A percentile compares a stretch with the other conserved stretches of the same genome.
These are phyloP conservation scores for Karalla daura DNA, from an alignment of 2,797 vertebrate genomes.

Conservation along the genomic window DNA sequence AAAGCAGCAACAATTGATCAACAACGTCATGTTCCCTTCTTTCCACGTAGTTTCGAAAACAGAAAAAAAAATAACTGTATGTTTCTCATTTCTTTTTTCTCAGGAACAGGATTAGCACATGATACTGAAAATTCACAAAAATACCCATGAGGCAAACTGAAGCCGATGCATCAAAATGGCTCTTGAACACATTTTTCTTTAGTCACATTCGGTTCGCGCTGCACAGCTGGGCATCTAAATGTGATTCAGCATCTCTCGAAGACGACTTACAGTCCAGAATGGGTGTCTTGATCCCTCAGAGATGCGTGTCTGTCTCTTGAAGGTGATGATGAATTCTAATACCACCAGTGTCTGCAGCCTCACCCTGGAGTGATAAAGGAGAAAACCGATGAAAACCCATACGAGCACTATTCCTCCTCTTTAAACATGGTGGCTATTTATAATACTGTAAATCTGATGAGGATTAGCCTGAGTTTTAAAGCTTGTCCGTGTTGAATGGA, in stretches of 20 bases:
- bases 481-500: conserved; percentile 56
- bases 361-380: conserved; percentile 55
- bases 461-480: conserved; percentile 64
- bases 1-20: conserved; percentile 49
- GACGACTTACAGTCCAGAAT: conserved; percentile 70
- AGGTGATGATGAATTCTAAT: conserved; percentile 71
- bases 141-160: conserved; percentile 48
- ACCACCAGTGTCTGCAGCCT: conserved; percentile 42
- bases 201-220: conserved; percentile 52
- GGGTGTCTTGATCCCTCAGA: conserved; percentile 53
- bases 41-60: conserved; percentile 25
- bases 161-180: conserved; percentile 55
- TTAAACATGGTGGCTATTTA: conserved; percentile 48
- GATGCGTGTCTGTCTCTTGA: conserved; percentile 46
- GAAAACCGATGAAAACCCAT: conserved; percentile 45
- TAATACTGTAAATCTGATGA: conserved; percentile 59
- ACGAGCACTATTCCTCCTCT: conserved; percentile 15
- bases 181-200: conserved; percentile 59
- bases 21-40: conserved; percentile 22
- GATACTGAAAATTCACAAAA: conserved; percentile 40
- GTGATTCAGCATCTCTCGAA: conserved; percentile 61
- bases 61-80: conserved; percentile 29
- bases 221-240: conserved; percentile 51
- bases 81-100: conserved; percentile 25
- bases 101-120: conserved; percentile 32